Evolutionary conservation across 2,888 invertebrate genomes (phyloP), one percentile per base, ranked within the genome.

Genomic region (Clanis bilineata): DNA sequence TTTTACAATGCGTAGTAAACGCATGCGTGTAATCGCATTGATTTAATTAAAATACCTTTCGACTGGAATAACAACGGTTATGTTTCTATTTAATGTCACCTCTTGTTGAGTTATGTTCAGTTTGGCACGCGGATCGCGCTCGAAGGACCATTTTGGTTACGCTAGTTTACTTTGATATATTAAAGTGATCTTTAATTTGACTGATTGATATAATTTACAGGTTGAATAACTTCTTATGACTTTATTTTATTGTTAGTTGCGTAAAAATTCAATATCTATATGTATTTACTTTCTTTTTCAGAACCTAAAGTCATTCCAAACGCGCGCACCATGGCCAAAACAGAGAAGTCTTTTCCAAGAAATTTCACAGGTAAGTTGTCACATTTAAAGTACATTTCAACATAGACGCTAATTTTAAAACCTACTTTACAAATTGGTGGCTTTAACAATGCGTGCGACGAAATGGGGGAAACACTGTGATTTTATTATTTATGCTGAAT

Each of bases 321-420:
- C 69, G 67, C 68, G 68, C 36, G 67, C 69, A 80, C 59, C 64
- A 92, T 92, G 92, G 90, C 90, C 68, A 92, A 91, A 84, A 88
- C 90, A 66, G 92, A 92, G 77, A 91, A 92, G 74, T 88, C 92
- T 23, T 92, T 91, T 83, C 83, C 90, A 61, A 91, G 92, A 85
- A 92, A 91, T 73, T 88, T 92, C 71, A 89, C 90, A 82, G 91
- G 92, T 92, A 81, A 86, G 83, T 41, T 18, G 18, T 4, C 5
- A 39, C 15, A 4, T 3, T 15, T n/a, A 39, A 15, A n/a, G n/a
- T n/a, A n/a, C n/a, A 3, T 15, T 39, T 15, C 1, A n/a, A 3
- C 3, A 1, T 5, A n/a, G 39, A 6, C 15, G 3, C 2, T n/a
- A n/a, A n/a, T n/a, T n/a, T 4, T n/a, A 15, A 39, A n/a, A 39